Conservation (phyloP, 1,140 invertebrate species). For the Lepeophtheirus salmonis region DNA sequence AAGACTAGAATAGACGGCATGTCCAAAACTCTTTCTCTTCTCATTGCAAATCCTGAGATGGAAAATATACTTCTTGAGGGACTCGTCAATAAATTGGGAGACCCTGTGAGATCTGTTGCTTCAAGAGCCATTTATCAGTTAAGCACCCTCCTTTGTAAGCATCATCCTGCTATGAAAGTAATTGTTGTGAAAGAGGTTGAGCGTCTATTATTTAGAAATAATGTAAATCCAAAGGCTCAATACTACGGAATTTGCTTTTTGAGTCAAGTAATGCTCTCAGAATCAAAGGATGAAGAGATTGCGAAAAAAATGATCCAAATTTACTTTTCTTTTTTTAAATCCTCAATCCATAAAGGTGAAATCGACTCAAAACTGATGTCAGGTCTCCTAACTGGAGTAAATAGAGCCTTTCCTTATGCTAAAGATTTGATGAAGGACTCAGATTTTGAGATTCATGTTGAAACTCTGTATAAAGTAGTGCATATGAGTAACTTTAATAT, state of each 20-base stretch:
- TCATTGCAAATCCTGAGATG: slow-evolving; percentile 65
- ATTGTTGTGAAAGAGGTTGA: slow-evolving; percentile 70
- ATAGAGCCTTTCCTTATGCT: slow-evolving; percentile 62
- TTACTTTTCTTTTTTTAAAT: slow-evolving; percentile 92
- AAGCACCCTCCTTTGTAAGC: slow-evolving; percentile 50
- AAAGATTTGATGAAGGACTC: slow-evolving; percentile 35
- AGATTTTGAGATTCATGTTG: slow-evolving; percentile 48
- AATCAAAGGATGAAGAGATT: slow-evolving; percentile 41
- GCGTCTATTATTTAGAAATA: slow-evolving; percentile 64
- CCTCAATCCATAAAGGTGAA: slow-evolving; percentile 65
- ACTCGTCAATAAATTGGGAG: slow-evolving; percentile 86
- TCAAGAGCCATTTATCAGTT: slow-evolving; percentile 68
- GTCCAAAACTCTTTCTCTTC: slow-evolving; percentile 49
- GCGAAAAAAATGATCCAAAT: slow-evolving; percentile 63
- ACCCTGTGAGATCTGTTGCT: slow-evolving; percentile 66
- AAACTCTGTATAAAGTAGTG: slow-evolving; percentile 45
- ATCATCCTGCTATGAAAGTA: slow-evolving; percentile 77
- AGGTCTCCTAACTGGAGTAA: slow-evolving; percentile 66
- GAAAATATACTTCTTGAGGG: slow-evolving; percentile 60
- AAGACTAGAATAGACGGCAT: slow-evolving; percentile 62
- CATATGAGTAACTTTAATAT: slow-evolving; percentile 40
- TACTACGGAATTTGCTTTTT: slow-evolving; percentile 86
- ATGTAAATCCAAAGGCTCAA: slow-evolving; percentile 61
- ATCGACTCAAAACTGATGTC: slow-evolving; percentile 79
- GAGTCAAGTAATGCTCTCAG: slow-evolving; percentile 50